These are phyloP conservation scores for Passer montanus DNA, from an alignment of 2,113 vertebrate genomes.

Conservation along the genomic window DNA sequence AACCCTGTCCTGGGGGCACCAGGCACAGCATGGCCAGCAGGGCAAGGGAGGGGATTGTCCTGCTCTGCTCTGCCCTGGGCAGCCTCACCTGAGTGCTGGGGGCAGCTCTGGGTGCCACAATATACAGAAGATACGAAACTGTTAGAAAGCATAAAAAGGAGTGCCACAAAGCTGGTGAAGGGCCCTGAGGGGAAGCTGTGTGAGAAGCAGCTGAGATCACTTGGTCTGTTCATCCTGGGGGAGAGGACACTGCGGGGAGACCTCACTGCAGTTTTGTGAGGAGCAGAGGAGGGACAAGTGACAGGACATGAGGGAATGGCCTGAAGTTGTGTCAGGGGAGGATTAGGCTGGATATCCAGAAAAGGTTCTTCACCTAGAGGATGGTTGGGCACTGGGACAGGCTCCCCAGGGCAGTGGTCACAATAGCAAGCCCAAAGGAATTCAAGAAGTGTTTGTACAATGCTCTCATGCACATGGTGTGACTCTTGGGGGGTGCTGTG, in stretches of 20 bases:
- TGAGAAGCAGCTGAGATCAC: neutral
- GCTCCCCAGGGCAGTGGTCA: neutral
- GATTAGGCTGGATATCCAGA: no score
- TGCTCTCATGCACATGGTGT: neutral
- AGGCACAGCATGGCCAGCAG: accelerated
- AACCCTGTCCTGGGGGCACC: neutral
- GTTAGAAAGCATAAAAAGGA: neutral
- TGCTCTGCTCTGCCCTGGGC: neutral
- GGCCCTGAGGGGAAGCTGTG: neutral
- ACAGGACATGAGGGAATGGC: neutral
- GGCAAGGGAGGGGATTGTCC: neutral
- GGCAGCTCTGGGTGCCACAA: neutral
- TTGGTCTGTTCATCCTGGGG: neutral
- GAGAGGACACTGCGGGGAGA: neutral
- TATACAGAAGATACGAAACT: neutral
- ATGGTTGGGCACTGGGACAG: neutral
- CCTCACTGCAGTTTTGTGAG: neutral
- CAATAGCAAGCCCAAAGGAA: neutral
- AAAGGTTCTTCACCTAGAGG: neutral
- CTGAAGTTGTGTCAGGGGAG: neutral
- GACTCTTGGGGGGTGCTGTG: neutral
- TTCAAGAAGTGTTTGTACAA: neutral
- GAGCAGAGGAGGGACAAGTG: neutral
- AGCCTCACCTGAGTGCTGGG: neutral
- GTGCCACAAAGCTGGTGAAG: neutral